phyloP scores from a whole-genome alignment of 2,113 vertebrate species.

The Podilymbus podiceps region DNA sequence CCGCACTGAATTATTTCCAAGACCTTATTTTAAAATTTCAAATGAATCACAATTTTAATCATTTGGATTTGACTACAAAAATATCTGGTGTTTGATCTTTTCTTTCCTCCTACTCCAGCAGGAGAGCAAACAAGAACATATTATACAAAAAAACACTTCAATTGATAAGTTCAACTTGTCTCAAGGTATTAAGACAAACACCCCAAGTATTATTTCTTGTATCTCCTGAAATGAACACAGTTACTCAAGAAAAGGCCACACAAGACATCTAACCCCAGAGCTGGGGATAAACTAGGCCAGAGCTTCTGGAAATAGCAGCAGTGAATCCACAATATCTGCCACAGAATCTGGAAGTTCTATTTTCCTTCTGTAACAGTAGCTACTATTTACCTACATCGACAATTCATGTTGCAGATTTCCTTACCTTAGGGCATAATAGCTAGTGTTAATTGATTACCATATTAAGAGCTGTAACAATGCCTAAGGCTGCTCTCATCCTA shows the following conservation, averaged over 20 bases:
- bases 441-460: not conserved
- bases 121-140: not conserved
- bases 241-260: conserved; percentile 12
- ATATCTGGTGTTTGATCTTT: not conserved
- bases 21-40: not conserved
- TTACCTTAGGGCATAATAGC: not conserved
- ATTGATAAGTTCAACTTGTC: not conserved
- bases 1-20: not conserved
- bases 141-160: not conserved
- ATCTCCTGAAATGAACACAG: conserved; percentile 9
- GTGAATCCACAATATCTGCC: not conserved
- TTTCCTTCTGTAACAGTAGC: not conserved
- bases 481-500: not conserved
- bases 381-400: not conserved
- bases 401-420: not conserved
- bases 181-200: not conserved
- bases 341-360: not conserved
- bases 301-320: conserved; percentile 34
- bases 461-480: not conserved
- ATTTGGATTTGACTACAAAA: not conserved
- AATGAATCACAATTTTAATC: not conserved
- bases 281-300: conserved; percentile 29
- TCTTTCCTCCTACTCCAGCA: not conserved
- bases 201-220: not conserved
- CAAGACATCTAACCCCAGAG: conserved; percentile 19